Evolutionary conservation across 2,113 vertebrate genomes (phyloP).

Genomic region (Xenus cinereus): DNA sequence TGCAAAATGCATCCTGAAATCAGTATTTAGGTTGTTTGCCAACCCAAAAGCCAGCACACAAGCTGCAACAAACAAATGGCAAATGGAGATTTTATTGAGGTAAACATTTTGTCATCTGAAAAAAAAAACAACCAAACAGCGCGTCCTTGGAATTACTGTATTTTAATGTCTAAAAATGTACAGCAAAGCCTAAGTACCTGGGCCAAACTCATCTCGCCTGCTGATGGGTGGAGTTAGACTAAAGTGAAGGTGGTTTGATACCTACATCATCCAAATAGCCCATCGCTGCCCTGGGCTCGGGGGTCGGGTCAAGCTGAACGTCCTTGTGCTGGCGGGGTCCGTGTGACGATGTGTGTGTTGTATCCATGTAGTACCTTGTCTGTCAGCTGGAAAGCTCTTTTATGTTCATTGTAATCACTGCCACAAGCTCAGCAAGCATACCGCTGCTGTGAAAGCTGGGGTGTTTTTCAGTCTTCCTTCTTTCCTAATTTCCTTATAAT

Average conservation of each 20-base stretch:
- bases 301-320: background rate
- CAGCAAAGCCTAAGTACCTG: background rate
- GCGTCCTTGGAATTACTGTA: background rate
- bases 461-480: background rate
- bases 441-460: background rate
- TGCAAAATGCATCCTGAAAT: background rate
- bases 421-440: background rate
- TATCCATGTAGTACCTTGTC: conserved; percentile 1
- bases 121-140: background rate
- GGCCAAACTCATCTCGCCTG: background rate
- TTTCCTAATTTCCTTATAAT: background rate
- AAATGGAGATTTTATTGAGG: background rate
- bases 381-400: conserved; percentile 20
- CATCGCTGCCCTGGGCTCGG: background rate
- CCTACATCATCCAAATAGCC: background rate
- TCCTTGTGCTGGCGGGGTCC: background rate
- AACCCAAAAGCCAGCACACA: background rate
- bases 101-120: background rate
- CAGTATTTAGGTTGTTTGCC: background rate
- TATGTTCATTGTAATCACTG: background rate
- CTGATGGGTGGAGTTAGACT: background rate
- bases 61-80: background rate
- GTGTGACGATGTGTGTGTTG: background rate
- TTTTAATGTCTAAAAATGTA: background rate
- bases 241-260: background rate